Evolutionary conservation across 1,140 invertebrate species (phyloP), one percentile per base, ranked within the genome.

Genomic region (Magallana gigas): DNA sequence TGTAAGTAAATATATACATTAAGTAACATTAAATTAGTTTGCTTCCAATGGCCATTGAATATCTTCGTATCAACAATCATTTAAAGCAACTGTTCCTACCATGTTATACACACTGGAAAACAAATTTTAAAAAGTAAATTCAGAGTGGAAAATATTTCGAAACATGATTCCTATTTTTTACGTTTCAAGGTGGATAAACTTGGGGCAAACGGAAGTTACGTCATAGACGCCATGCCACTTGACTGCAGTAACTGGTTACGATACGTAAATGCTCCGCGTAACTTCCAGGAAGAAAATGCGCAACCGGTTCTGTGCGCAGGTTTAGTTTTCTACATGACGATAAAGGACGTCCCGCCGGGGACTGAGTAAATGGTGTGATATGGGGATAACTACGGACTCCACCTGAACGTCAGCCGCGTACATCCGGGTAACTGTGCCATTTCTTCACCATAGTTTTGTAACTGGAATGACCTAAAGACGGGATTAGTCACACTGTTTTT

Each of bases 221-320:
- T 76, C 68, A 76, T 76, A 76, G 68, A 76, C 23, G 68, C 68
- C 12, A 76, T 76, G 68, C 68, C 68, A 11, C 23, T 76, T 36
- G 68, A 76, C 23, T 29, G 68, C 23, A 76, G 68, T 29, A 76
- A 76, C 23, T 76, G 68, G 68, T 9, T 76, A 29, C 18, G 68
- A 3, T 76, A 36, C 9, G 68, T 76, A 2, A 76, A 76, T 29
- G 23, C 68, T 23, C 68, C 68, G 5, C 68, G 68, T 9, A 76
- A 76, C 8, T 76, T 29, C 68, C 23, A 29, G 23, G 68, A 76
- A 29, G 68, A 76, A 11, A 76, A 76, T 76, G 68, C 68, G 0
- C 68, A 76, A 8, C 23, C 68, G 7, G 68, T 76, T 8, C 23
- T 29, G 0, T 76, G 68, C 68, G 68, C 68, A 48, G 68, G 68